Percentiles rank a stretch among this genome's conserved stretches.
phyloP scores from a whole-genome alignment of 2,113 vertebrate species.

The Origma solitaria region DNA sequence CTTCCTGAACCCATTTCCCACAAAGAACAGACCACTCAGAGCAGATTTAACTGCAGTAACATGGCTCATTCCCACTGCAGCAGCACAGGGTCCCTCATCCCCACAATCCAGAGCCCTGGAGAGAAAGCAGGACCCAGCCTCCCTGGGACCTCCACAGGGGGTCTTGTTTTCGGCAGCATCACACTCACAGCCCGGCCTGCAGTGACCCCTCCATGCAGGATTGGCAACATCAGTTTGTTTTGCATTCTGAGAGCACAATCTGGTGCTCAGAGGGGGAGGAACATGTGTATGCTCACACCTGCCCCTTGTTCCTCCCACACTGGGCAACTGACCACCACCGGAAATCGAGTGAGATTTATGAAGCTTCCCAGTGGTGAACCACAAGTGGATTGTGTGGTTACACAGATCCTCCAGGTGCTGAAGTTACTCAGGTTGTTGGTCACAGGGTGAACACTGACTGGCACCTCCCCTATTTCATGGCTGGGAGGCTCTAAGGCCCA shows the following conservation, averaged over 20 bases:
- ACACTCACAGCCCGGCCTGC: accelerated
- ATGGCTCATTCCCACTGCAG: accelerated
- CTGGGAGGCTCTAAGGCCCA: not conserved
- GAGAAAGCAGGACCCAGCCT: not conserved
- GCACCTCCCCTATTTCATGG: not conserved
- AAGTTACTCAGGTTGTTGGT: not conserved
- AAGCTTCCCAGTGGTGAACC: not conserved
- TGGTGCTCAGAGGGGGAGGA: not conserved
- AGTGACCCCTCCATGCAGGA: accelerated
- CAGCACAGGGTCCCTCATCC: not conserved
- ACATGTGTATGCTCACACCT: not conserved
- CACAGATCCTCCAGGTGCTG: not conserved
- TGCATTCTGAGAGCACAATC: not conserved
- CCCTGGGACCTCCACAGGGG: not conserved
- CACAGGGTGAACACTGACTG: no score
- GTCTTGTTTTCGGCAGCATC: not conserved
- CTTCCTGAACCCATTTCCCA: no score
- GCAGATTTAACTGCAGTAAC: not conserved
- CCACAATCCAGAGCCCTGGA: not conserved
- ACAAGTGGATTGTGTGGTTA: not conserved
- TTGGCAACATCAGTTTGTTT: not conserved
- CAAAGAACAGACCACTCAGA: not conserved
- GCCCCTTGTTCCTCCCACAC: not conserved
- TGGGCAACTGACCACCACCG: not conserved
- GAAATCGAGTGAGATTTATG: accelerated